Percentiles rank a stretch among this genome's conserved stretches.
Evolutionary conservation across 2,797 vertebrate genomes (phyloP).

Genomic region (Fratercula arctica): DNA sequence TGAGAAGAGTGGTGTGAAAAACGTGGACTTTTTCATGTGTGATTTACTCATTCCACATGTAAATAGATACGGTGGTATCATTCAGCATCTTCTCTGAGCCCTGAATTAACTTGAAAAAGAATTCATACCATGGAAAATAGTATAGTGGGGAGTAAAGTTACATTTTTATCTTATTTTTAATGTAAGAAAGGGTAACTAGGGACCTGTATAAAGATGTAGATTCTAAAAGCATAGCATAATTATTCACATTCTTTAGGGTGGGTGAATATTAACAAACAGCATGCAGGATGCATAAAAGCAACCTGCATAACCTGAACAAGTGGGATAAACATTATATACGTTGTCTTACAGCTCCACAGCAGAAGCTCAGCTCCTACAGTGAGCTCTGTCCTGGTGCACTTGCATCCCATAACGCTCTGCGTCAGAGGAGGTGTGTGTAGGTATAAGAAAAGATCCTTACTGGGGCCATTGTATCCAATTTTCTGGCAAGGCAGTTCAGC

Average conservation of each 20-base stretch:
- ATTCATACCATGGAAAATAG: neutral
- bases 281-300: neutral
- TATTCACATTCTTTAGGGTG: neutral
- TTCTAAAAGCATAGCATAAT: neutral
- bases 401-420: accelerated
- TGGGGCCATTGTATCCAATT: neutral
- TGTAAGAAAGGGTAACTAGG: neutral
- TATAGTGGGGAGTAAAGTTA: neutral
- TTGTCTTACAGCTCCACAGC: neutral
- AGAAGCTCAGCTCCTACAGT: neutral
- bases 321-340: neutral
- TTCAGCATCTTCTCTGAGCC: neutral
- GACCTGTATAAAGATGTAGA: neutral
- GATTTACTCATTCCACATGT: neutral
- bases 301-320: neutral
- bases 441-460: neutral
- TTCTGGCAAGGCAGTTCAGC: neutral
- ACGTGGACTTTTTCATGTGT: neutral
- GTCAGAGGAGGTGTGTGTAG: neutral
- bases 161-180: neutral
- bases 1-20: neutral
- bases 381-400: neutral
- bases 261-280: neutral
- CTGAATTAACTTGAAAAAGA: neutral
- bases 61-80: neutral